Evolutionary conservation across 2,113 vertebrate genomes (phyloP).

Genomic region (Anguilla rostrata): DNA sequence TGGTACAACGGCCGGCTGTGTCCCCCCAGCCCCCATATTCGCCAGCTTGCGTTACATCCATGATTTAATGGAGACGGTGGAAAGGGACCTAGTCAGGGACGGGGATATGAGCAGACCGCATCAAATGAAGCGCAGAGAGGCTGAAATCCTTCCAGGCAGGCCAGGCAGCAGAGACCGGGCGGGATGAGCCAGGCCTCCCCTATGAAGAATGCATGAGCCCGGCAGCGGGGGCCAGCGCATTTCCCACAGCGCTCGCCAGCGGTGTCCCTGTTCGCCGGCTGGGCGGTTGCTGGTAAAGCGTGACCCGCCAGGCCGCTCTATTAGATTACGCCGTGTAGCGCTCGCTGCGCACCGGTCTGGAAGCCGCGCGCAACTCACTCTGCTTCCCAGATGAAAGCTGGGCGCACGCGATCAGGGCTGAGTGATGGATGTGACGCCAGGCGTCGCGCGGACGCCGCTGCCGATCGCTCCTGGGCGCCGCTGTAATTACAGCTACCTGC

Average conservation of each 20-base stretch:
- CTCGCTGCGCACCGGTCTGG: neutral
- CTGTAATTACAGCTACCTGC: neutral
- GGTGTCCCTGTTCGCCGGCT: neutral
- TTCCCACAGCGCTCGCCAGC: slow-evolving; percentile 13
- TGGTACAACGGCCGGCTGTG: neutral
- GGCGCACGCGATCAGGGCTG: neutral
- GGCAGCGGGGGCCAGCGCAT: neutral
- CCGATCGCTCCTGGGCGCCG: neutral
- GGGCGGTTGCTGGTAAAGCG: neutral
- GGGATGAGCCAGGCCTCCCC: neutral
- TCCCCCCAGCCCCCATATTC: neutral
- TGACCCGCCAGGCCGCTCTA: neutral
- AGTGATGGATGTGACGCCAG: slow-evolving; percentile 13
- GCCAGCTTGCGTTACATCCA: neutral
- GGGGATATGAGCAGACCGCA: neutral
- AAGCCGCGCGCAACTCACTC: slow-evolving; percentile 9
- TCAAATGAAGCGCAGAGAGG: neutral
- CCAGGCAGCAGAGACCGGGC: neutral
- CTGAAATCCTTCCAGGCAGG: neutral
- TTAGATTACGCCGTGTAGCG: slow-evolving; percentile 17
- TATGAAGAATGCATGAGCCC: slow-evolving; percentile 13
- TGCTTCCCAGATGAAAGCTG: slow-evolving; percentile 10
- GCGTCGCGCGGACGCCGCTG: neutral
- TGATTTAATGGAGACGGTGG: neutral
- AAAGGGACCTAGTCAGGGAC: neutral